These are phyloP conservation scores for Meiosimyza platycephala DNA, from an alignment of 2,888 invertebrate species.

Conservation along the genomic window DNA sequence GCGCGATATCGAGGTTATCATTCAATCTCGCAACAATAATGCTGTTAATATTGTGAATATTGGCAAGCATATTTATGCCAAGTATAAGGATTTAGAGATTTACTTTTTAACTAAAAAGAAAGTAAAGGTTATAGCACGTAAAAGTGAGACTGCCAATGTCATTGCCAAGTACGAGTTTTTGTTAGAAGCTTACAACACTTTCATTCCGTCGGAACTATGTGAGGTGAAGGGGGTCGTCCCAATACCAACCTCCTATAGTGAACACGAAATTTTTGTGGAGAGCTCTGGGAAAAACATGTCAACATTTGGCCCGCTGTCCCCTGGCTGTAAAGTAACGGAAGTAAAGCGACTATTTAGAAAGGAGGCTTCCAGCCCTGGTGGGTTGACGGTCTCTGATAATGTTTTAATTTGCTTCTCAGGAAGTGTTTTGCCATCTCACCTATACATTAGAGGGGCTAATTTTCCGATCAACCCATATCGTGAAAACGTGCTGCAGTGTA, in stretches of 20 bases:
- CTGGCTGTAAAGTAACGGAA: neutral
- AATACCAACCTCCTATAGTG: neutral
- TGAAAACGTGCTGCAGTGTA: constrained; percentile 14
- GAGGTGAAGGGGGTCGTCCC: neutral
- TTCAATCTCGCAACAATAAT: no score
- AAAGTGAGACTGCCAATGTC: constrained; percentile 4
- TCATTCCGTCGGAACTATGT: neutral
- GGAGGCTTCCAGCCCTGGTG: neutral
- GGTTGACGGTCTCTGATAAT: neutral
- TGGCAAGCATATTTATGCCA: no score
- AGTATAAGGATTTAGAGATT: no score
- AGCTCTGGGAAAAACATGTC: neutral
- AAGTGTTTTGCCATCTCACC: constrained; percentile 8
- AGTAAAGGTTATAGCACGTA: neutral
- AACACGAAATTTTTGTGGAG: constrained; percentile 6
- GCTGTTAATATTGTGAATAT: no score
- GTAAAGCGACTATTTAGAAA: neutral
- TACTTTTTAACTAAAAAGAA: no score
- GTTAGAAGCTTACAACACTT: neutral
- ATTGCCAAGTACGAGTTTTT: neutral
- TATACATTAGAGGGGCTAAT: constrained; percentile 3
- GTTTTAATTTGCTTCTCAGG: constrained; percentile 14
- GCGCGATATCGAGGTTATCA: no score
- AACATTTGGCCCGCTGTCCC: no score
- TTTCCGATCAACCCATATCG: constrained; percentile 12